Conservation (phyloP, 2,113 vertebrate genomes). For the Corythornis cristatus region DNA sequence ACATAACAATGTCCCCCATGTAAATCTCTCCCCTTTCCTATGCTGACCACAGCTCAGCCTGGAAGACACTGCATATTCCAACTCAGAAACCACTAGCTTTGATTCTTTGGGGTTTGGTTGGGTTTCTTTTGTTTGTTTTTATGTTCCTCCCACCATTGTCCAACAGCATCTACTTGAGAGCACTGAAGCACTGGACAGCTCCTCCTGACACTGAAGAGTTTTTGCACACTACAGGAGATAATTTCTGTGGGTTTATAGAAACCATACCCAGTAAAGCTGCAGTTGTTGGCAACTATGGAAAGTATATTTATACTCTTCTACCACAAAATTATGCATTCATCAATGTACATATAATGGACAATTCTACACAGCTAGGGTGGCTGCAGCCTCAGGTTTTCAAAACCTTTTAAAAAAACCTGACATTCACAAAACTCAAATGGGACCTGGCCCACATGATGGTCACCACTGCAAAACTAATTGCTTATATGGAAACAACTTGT, state of each 20-base stretch:
- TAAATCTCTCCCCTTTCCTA: background rate
- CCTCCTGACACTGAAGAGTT: background rate
- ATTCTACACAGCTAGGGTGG: background rate
- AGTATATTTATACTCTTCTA: background rate
- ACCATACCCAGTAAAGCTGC: background rate
- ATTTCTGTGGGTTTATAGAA: background rate
- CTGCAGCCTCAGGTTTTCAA: background rate
- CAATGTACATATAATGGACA: background rate
- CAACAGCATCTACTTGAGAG: background rate
- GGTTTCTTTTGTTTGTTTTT: background rate
- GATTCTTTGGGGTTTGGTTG: background rate
- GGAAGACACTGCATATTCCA: background rate
- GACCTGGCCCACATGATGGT: accelerated
- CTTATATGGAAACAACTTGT: background rate
- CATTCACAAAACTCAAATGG: background rate
- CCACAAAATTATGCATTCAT: background rate
- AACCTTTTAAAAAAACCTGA: background rate
- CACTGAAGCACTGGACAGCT: background rate
- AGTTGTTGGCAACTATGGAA: background rate
- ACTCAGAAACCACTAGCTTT: background rate
- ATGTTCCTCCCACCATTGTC: background rate
- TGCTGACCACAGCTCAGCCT: background rate
- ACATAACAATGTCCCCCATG: accelerated
- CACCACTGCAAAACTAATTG: background rate
- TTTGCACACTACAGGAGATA: background rate